These are phyloP conservation scores for Callospermophilus lateralis DNA, from an alignment of 2,113 vertebrate genomes.

Conservation along the genomic window DNA sequence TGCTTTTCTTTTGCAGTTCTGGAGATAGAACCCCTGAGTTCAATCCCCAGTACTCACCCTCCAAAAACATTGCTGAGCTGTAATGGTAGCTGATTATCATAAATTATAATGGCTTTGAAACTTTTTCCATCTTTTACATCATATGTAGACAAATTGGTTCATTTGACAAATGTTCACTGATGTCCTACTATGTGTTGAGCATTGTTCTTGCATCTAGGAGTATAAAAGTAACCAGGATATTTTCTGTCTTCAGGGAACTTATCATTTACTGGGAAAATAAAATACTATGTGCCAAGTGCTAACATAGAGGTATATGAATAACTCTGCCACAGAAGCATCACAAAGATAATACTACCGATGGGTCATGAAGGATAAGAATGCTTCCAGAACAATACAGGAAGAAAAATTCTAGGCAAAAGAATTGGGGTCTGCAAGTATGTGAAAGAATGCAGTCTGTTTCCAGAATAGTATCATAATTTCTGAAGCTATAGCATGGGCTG, in stretches of 20 bases:
- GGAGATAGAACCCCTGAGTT: no score
- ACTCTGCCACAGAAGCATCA: not conserved
- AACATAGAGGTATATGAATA: not conserved
- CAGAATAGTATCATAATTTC: not conserved
- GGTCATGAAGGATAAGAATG: not conserved
- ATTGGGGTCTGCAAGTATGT: not conserved
- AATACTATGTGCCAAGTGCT: not conserved
- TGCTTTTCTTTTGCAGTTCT: no score
- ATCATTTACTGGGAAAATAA: slow-evolving; percentile 2
- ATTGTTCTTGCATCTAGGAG: not conserved
- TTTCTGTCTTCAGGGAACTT: not conserved
- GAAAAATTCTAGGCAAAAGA: not conserved
- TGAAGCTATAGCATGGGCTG: not conserved
- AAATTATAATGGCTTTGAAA: slow-evolving; percentile 26
- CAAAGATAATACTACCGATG: not conserved
- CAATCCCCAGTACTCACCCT: no score
- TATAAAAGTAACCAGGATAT: not conserved
- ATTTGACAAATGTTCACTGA: not conserved
- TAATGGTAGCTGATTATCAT: not conserved
- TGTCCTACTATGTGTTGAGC: not conserved
- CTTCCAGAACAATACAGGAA: not conserved
- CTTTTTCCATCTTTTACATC: not conserved
- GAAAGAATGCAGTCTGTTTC: not conserved
- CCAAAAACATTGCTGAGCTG: not conserved
- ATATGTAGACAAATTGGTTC: not conserved